A percentile compares a stretch with the other conserved stretches of the same genome.
Conservation (phyloP, 2,888 invertebrate species). For the Anthophora plumipes region DNA sequence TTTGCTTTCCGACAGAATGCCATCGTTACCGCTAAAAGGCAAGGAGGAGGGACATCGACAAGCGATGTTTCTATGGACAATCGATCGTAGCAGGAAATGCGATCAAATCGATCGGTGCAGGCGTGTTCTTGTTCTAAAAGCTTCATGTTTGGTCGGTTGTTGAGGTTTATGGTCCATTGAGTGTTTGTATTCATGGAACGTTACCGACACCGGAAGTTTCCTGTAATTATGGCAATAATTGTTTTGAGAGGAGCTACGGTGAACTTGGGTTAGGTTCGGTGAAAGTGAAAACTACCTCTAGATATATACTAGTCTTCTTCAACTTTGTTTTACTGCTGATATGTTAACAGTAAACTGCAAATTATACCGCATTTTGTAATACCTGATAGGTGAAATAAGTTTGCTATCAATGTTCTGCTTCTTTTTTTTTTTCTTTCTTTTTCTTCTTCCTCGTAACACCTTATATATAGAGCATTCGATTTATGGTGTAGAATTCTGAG, state of each 20-base stretch:
- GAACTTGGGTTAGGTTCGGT: constrained; percentile 12
- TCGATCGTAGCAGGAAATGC: constrained; percentile 62
- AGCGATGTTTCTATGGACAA: constrained; percentile 39
- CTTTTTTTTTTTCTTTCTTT: background rate
- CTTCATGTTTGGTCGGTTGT: constrained; percentile 59
- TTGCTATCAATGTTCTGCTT: background rate
- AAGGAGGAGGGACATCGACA: constrained; percentile 50
- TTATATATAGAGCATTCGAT: no score
- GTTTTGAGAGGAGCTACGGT: constrained; percentile 38
- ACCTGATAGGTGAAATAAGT: no score
- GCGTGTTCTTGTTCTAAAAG: constrained; percentile 60
- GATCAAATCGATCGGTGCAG: constrained; percentile 55
- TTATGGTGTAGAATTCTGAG: background rate
- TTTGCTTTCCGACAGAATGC: constrained; percentile 55
- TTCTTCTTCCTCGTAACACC: no score
- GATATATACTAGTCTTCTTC: background rate
- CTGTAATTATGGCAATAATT: constrained; percentile 54
- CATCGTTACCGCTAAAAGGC: constrained; percentile 55
- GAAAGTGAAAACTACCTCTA: constrained; percentile 14
- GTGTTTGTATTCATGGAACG: constrained; percentile 42
- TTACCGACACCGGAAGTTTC: constrained; percentile 45
- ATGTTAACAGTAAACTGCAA: no score
- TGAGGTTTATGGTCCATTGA: constrained; percentile 51
- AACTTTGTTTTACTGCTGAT: constrained; percentile 4
- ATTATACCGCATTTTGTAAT: no score